These are phyloP conservation scores for Benthosema pterotum DNA, from an alignment of 2,797 vertebrate species.

Conservation along the genomic window DNA sequence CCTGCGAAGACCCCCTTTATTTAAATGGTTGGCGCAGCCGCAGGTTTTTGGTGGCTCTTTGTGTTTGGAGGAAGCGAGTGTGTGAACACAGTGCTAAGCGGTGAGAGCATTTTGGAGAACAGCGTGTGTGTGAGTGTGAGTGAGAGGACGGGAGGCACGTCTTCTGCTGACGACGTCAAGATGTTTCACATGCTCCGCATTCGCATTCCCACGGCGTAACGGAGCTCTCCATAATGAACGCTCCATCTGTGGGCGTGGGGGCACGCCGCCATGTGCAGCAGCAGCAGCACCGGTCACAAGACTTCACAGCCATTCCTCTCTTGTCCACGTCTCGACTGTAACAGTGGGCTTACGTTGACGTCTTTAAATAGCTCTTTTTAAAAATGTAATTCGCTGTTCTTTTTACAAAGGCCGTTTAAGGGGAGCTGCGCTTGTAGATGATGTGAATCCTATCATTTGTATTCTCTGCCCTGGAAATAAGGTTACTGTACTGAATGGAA, in stretches of 20 bases:
- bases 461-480: no score
- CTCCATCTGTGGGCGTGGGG: slow-evolving; percentile 60
- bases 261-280: slow-evolving; percentile 20
- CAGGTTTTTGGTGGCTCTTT: no score
- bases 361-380: no score
- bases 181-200: slow-evolving; percentile 64
- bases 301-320: neutral
- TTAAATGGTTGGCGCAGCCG: no score
- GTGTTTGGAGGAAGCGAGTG: no score
- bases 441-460: no score
- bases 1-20: no score
- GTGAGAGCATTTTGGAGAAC: neutral
- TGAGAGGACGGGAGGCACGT: slow-evolving; percentile 31
- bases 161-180: slow-evolving; percentile 50
- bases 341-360: neutral
- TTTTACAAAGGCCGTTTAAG: neutral
- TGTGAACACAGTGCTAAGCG: no score
- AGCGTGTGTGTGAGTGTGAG: slow-evolving; percentile 25
- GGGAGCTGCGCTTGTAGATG: no score
- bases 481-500: no score
- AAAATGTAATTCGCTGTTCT: neutral
- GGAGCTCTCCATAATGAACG: slow-evolving; percentile 69
- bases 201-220: slow-evolving; percentile 64
- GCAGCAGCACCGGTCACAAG: slow-evolving; percentile 13
- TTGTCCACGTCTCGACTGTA: neutral